Conservation (phyloP, 2,888 invertebrate species). For the Desoria tigrina region DNA sequence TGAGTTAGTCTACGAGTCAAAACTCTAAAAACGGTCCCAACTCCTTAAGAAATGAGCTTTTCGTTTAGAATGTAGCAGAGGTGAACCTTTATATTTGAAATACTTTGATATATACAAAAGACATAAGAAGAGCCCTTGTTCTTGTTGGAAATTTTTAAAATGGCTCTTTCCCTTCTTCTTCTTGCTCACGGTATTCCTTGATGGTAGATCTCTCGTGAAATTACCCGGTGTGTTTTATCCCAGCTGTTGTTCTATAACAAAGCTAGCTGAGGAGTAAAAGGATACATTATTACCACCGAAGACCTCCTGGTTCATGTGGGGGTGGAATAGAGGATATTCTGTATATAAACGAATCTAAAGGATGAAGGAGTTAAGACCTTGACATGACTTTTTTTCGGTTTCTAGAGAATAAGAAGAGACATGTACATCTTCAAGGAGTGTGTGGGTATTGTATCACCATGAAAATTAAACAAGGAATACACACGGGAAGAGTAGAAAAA, state of each 20-base stretch:
- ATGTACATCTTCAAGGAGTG: not conserved
- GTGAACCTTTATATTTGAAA: too few relatives aligned
- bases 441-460: not conserved
- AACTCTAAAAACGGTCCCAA: too few relatives aligned
- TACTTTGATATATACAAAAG: too few relatives aligned
- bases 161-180: too few relatives aligned
- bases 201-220: slow-evolving; percentile 3
- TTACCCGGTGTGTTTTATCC: slow-evolving; percentile 57
- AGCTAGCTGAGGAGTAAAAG: too few relatives aligned
- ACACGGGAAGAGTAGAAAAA: not conserved
- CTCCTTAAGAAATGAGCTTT: too few relatives aligned
- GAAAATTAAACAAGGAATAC: not conserved
- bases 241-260: slow-evolving; percentile 42
- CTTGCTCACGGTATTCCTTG: too few relatives aligned
- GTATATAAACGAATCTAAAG: not conserved
- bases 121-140: slow-evolving; percentile 25
- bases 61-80: too few relatives aligned
- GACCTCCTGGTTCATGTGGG: slow-evolving; percentile 33
- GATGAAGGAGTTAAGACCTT: slow-evolving; percentile 19
- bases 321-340: slow-evolving; percentile 29
- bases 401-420: slow-evolving; percentile 8
- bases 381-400: slow-evolving; percentile 7
- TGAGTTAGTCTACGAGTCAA: not conserved
- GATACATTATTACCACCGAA: not conserved
- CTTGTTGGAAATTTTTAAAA: not conserved